Evolutionary conservation across 1,140 invertebrate genomes (phyloP).

Genomic region (Hyphantria cunea): DNA sequence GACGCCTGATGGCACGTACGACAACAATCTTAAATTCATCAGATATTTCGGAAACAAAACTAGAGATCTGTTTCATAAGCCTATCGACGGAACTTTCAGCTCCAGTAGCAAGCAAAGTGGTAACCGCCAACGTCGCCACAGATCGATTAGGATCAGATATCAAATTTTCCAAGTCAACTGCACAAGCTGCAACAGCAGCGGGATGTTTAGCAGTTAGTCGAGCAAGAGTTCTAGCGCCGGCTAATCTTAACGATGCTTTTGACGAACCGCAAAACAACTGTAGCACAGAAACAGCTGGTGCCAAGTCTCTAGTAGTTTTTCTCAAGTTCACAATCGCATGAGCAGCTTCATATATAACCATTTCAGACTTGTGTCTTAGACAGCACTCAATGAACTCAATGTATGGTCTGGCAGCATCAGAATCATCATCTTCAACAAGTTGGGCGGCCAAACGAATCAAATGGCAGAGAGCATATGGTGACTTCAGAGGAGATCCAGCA

Average conservation of each 20-base stretch:
- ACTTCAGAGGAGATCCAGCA: conserved; percentile 91
- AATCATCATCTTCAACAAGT: conserved; percentile 95
- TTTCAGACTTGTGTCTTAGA: conserved; percentile 98
- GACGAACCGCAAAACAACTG: conserved; percentile 98
- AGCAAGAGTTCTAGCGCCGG: conserved; percentile 98
- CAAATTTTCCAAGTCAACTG: conserved; percentile 98
- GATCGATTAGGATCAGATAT: conserved; percentile 99
- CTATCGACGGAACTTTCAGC: conserved; percentile 98
- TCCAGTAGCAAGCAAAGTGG: conserved; percentile 98
- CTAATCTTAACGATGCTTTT: conserved; percentile 96
- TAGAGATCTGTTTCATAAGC: conserved; percentile 99
- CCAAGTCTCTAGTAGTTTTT: conserved; percentile 92
- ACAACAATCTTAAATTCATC: conserved; percentile 99
- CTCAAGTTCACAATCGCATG: conserved; percentile 95
- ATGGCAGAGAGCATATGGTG: conserved; percentile 97
- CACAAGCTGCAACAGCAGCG: conserved; percentile 97
- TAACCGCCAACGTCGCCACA: conserved; percentile 99
- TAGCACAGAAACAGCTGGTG: conserved; percentile 96
- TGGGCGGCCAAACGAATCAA: conserved; percentile 97
- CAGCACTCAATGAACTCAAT: conserved; percentile 97
- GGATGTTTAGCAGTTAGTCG: conserved; percentile 95
- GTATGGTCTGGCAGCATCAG: conserved; percentile 82
- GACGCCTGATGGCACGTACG: conserved; percentile 92
- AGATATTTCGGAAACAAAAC: conserved; percentile 99
- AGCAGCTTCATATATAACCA: conserved; percentile 99